These are phyloP conservation scores for Imbricaverruca yamaguchii DNA, from an alignment of 2,888 invertebrate species.

Conservation along the genomic window DNA sequence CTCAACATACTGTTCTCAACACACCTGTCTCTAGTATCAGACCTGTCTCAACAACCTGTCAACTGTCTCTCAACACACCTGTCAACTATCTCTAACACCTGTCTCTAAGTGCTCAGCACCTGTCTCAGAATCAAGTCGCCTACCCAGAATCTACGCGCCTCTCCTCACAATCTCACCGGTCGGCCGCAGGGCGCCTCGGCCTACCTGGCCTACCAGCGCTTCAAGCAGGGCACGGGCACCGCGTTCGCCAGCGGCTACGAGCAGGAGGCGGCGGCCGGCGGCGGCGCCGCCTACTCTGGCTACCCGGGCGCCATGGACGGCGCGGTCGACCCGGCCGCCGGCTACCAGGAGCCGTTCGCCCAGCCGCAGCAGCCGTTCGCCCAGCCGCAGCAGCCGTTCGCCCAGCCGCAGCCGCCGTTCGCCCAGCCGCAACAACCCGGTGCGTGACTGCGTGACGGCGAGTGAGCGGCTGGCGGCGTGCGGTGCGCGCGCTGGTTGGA, in stretches of 20 bases:
- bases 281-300: conserved; percentile 31
- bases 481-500: conserved; percentile 25
- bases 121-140: too few species aligned
- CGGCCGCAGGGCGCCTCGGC: conserved; percentile 70
- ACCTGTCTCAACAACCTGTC: too few species aligned
- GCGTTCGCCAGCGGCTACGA: conserved; percentile 84
- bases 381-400: conserved; percentile 31
- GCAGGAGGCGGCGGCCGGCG: conserved; percentile 47
- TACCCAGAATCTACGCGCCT: too few species aligned
- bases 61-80: too few species aligned
- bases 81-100: too few species aligned
- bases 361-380: conserved; percentile 31
- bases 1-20: too few species aligned
- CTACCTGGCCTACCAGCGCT: conserved; percentile 89
- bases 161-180: conserved; percentile 11
- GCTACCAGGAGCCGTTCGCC: conserved; percentile 33
- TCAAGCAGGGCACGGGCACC: conserved; percentile 79
- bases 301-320: conserved; percentile 31
- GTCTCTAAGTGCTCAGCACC: too few species aligned
- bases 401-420: conserved; percentile 30
- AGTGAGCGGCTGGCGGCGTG: too few species aligned
- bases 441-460: too few species aligned
- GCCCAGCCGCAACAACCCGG: conserved; percentile 28
- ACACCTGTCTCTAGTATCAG: too few species aligned
- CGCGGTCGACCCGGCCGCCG: conserved; percentile 30